These are phyloP conservation scores for Morone chrysops DNA, from an alignment of 2,113 vertebrate species.

Conservation along the genomic window DNA sequence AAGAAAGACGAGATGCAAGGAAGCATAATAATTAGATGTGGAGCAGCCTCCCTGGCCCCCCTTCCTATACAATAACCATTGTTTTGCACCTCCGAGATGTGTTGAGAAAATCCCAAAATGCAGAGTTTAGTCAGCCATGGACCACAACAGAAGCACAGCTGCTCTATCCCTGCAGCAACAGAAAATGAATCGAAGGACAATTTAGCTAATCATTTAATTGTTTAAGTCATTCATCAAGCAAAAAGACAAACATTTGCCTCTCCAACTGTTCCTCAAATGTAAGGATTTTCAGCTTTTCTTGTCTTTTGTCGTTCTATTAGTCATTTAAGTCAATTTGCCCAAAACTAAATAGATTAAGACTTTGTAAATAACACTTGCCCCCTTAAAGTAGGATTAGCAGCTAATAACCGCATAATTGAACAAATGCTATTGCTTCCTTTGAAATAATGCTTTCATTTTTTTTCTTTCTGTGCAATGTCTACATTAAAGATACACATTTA, in stretches of 20 bases:
- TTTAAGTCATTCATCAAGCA: slow-evolving; percentile 2
- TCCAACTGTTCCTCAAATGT: slow-evolving; percentile 2
- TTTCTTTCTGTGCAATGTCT: not conserved
- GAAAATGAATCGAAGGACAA: slow-evolving; percentile 19
- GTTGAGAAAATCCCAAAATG: slow-evolving; percentile 49
- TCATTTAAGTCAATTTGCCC: slow-evolving; percentile 23
- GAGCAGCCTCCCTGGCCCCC: slow-evolving; percentile 25
- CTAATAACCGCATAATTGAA: slow-evolving; percentile 19
- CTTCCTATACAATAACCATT: slow-evolving; percentile 40
- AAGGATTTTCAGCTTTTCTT: slow-evolving; percentile 5
- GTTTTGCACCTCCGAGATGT: slow-evolving; percentile 47
- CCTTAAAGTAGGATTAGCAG: slow-evolving; percentile 36
- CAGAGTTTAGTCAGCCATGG: slow-evolving; percentile 44
- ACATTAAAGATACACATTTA: not conserved
- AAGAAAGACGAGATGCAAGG: slow-evolving; percentile 37
- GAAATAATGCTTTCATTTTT: not conserved
- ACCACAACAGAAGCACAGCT: slow-evolving; percentile 26
- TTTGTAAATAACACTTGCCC: slow-evolving; percentile 25
- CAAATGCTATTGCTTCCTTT: not conserved
- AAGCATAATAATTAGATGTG: slow-evolving; percentile 58
- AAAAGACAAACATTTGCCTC: slow-evolving; percentile 2
- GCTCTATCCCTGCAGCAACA: slow-evolving; percentile 6
- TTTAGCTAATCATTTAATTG: slow-evolving; percentile 26
- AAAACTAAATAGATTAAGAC: slow-evolving; percentile 15
- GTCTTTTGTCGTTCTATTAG: not conserved